Percentiles rank a stretch among this genome's conserved stretches.
Conservation (phyloP, 2,113 vertebrate genomes). For the Sebastes schlegelii region DNA sequence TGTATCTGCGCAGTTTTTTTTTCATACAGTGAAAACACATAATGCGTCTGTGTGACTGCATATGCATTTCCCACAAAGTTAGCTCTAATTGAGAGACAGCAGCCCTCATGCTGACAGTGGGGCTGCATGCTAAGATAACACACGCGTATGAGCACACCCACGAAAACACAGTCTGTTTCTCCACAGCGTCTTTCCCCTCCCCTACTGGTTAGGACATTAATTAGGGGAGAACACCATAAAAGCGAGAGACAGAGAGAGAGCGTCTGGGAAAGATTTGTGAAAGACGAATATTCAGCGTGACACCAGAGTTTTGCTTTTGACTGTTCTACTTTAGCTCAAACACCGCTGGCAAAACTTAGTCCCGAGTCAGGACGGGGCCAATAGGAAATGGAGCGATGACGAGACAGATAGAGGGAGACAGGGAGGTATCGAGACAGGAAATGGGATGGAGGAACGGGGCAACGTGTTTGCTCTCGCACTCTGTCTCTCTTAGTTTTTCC, state of each 20-base stretch:
- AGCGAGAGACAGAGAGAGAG: conserved; percentile 16
- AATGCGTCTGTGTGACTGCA: conserved; percentile 13
- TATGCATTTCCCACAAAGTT: conserved; percentile 45
- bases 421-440: conserved; percentile 35
- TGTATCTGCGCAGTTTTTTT: conserved; percentile 7
- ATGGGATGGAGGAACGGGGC: conserved; percentile 1
- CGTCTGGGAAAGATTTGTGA: conserved; percentile 23
- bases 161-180: conserved; percentile 56
- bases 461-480: neutral
- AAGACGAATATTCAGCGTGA: conserved; percentile 55
- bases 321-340: conserved; percentile 50
- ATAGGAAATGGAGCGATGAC: neutral
- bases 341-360: conserved; percentile 3
- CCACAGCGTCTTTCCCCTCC: conserved; percentile 26
- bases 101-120: conserved; percentile 43
- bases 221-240: conserved; percentile 44
- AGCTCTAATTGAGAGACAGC: conserved; percentile 52
- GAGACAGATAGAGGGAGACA: conserved; percentile 34
- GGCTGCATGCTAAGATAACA: conserved; percentile 40
- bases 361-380: conserved; percentile 5
- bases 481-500: conserved; percentile 13
- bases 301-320: conserved; percentile 62
- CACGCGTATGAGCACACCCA: conserved; percentile 17
- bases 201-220: conserved; percentile 59
- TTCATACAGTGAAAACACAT: conserved; percentile 38